phyloP scores from a whole-genome alignment of 2,113 vertebrate species.

The Tiliqua scincoides region DNA sequence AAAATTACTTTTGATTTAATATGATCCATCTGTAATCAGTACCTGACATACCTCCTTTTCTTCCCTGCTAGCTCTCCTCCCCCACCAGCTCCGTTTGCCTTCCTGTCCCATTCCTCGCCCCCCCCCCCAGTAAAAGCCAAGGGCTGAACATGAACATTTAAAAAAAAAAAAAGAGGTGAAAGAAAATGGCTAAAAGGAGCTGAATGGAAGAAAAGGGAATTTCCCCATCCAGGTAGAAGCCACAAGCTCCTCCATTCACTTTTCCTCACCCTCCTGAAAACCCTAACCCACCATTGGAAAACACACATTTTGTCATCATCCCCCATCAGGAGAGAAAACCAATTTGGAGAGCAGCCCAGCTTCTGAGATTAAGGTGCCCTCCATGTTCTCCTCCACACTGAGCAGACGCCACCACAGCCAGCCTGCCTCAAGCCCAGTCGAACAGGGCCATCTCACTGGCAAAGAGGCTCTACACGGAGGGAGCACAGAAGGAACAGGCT shows the following conservation, averaged over 20 bases:
- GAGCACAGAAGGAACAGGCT: neutral
- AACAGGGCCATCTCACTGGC: neutral
- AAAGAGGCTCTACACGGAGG: neutral
- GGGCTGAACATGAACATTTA: neutral
- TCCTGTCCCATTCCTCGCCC: too few species aligned
- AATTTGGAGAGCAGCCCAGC: neutral
- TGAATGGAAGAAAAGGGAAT: neutral
- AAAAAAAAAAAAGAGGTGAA: neutral
- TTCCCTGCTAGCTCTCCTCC: neutral
- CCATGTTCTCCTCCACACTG: too few species aligned
- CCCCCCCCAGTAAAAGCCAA: neutral
- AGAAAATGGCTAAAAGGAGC: neutral
- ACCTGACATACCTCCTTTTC: constrained; percentile 23
- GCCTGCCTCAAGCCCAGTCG: neutral
- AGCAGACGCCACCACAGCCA: neutral
- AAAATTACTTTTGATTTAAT: constrained; percentile 70
- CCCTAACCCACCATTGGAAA: too few species aligned
- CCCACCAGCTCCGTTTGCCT: neutral
- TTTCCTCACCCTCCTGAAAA: neutral
- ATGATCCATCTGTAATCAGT: constrained; percentile 56
- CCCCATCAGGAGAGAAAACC: neutral
- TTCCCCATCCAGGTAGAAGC: neutral
- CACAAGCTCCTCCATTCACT: neutral
- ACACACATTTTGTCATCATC: too few species aligned
- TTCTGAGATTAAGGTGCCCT: too few species aligned